Evolutionary conservation across 2,888 invertebrate species (phyloP).

Genomic region (Muschampia plurimacula): DNA sequence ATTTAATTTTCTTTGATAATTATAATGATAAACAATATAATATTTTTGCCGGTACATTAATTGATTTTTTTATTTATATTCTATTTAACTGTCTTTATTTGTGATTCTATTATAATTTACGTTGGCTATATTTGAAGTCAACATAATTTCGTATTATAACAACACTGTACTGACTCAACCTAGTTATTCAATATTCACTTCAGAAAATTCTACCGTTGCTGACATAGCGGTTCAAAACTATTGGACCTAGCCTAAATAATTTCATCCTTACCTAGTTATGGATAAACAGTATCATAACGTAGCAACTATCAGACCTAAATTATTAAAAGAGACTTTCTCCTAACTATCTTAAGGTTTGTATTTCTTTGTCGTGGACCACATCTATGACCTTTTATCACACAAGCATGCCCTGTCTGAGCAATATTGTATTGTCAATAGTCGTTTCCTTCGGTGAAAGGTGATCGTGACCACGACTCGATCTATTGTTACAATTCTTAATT

Average conservation of each 20-base stretch:
- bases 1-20: too few species aligned
- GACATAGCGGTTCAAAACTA: constrained; percentile 38
- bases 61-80: too few species aligned
- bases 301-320: background rate
- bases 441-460: constrained; percentile 64
- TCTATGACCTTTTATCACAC: constrained; percentile 18
- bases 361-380: background rate
- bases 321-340: background rate
- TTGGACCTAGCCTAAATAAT: constrained; percentile 38
- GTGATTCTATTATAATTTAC: too few species aligned
- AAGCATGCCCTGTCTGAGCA: constrained; percentile 49
- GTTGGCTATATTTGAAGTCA: too few species aligned
- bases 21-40: too few species aligned
- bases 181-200: constrained; percentile 29
- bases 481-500: constrained; percentile 52
- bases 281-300: background rate
- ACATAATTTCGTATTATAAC: too few species aligned
- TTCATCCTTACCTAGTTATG: constrained; percentile 42
- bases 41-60: too few species aligned
- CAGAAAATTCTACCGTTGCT: constrained; percentile 30
- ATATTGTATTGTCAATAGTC: constrained; percentile 47
- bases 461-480: constrained; percentile 58
- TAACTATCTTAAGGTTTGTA: constrained; percentile 19
- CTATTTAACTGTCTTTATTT: too few species aligned
- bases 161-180: background rate